These are phyloP conservation scores for Theristicus caerulescens DNA, from an alignment of 2,113 vertebrate genomes.

Conservation along the genomic window DNA sequence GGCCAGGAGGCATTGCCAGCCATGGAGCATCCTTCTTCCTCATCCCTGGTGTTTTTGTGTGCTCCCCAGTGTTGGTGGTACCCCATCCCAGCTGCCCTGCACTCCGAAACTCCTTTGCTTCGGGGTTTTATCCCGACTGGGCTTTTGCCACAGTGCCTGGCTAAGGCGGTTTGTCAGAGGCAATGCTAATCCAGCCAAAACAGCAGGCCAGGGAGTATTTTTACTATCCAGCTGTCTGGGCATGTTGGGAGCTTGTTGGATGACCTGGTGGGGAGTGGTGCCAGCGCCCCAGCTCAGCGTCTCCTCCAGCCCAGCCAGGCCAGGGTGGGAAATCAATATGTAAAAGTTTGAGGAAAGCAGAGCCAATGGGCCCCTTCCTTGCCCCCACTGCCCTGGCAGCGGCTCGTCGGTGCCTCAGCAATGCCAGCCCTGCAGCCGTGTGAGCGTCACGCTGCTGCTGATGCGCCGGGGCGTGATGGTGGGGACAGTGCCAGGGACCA, in stretches of 20 bases:
- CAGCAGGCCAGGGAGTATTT: not conserved
- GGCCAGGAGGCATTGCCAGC: not conserved
- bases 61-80: not conserved
- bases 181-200: not conserved
- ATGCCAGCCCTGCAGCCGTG: fast-evolving
- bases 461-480: not conserved
- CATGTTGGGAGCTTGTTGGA: conserved; percentile 15
- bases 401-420: fast-evolving
- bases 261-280: not conserved
- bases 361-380: not conserved
- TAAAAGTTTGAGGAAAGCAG: not conserved
- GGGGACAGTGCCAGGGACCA: not conserved
- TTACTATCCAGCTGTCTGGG: conserved; percentile 38
- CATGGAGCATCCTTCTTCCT: not conserved
- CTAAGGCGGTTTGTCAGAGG: not conserved
- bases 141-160: not conserved
- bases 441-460: not conserved
- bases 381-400: fast-evolving
- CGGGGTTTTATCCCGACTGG: not conserved
- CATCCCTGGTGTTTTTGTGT: not conserved
- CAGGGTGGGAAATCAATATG: not conserved
- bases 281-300: not conserved
- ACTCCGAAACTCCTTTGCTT: not conserved
- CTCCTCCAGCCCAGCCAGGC: not conserved
- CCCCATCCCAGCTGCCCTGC: fast-evolving